phyloP scores from a whole-genome alignment of 2,113 vertebrate species.

The Rhinolophus ferrumequinum region DNA sequence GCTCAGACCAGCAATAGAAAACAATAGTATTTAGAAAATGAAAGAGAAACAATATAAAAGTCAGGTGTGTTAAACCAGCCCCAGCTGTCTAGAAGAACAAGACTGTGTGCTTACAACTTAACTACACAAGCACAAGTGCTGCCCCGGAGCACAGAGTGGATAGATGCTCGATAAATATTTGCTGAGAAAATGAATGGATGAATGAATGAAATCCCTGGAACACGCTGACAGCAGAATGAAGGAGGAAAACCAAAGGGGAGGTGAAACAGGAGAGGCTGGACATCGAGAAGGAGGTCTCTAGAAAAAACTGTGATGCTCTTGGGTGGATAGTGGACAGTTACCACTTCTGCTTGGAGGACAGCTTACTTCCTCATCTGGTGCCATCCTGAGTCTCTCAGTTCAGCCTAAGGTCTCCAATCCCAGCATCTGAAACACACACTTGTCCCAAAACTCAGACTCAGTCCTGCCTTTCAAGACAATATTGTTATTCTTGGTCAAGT shows the following conservation, averaged over 20 bases:
- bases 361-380: background rate
- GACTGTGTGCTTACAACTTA: background rate
- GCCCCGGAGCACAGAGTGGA: background rate
- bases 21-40: background rate
- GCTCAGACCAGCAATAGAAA: background rate
- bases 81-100: background rate
- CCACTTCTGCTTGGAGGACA: background rate
- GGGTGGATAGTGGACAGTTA: background rate
- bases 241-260: background rate
- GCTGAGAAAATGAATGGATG: background rate
- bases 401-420: background rate
- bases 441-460: background rate
- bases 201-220: background rate
- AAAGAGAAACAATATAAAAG: background rate
- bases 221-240: background rate
- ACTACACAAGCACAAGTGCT: background rate
- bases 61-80: background rate
- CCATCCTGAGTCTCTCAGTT: background rate
- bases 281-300: background rate
- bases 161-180: background rate
- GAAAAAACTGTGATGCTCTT: background rate
- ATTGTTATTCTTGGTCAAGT: background rate
- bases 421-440: background rate
- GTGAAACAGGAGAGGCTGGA: background rate
- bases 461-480: background rate